These are phyloP conservation scores for Myotis findleyi DNA, from an alignment of 2,797 vertebrate genomes.

Conservation along the genomic window DNA sequence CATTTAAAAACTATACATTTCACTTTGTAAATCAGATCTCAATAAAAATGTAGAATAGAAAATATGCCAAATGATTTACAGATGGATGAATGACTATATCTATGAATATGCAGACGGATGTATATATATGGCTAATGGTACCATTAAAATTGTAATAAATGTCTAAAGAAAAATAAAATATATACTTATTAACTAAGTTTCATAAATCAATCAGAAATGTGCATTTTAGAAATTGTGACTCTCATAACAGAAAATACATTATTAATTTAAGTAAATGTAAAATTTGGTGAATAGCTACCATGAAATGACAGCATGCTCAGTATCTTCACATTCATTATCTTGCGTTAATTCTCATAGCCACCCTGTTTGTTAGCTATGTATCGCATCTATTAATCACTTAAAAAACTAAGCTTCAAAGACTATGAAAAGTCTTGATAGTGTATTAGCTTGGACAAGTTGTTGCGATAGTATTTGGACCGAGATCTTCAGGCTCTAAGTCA, in stretches of 20 bases:
- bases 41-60: neutral
- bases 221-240: neutral
- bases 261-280: neutral
- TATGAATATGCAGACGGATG: neutral
- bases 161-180: conserved; percentile 8
- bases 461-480: neutral
- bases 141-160: neutral
- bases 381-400: neutral
- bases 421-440: neutral
- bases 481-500: neutral
- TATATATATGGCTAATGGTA: neutral
- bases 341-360: neutral
- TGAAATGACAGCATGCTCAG: neutral
- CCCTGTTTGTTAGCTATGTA: neutral
- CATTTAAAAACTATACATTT: neutral
- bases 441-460: neutral
- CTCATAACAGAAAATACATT: neutral
- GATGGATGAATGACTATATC: neutral
- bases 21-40: neutral
- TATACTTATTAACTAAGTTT: neutral
- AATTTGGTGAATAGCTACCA: neutral
- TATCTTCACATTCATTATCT: neutral
- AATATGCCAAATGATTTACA: neutral
- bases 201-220: neutral
- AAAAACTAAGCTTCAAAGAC: neutral